A percentile compares a stretch with the other conserved stretches of the same genome.
Conservation (phyloP, 2,113 vertebrate species). For the Cyprinodon tularosa region DNA sequence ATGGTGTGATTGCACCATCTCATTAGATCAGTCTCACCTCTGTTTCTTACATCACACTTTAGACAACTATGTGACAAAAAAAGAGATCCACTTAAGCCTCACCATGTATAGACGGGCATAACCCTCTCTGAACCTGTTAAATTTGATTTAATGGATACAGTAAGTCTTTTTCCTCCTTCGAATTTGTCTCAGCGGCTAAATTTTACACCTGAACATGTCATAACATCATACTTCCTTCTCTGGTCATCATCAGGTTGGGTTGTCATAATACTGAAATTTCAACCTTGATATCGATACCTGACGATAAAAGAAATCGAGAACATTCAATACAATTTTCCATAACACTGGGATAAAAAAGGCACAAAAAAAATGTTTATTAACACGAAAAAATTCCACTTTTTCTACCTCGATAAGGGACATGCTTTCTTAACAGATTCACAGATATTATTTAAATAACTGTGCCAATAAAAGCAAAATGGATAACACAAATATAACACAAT, state of each 20-base stretch:
- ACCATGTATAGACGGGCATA: constrained; percentile 9
- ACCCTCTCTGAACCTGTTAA: constrained; percentile 26
- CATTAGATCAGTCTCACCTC: constrained; percentile 60
- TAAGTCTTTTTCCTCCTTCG: not conserved
- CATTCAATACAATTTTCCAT: too few species aligned
- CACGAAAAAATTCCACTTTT: too few species aligned
- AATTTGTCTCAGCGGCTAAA: not conserved
- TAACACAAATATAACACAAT: too few species aligned
- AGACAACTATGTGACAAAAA: not conserved
- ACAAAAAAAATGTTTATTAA: too few species aligned
- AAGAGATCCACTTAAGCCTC: not conserved
- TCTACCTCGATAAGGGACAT: too few species aligned
- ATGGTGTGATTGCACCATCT: constrained; percentile 61
- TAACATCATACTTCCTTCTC: not conserved
- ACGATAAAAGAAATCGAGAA: too few species aligned
- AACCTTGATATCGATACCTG: too few species aligned
- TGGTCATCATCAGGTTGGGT: not conserved
- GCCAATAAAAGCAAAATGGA: too few species aligned
- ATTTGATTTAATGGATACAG: not conserved
- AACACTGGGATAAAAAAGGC: too few species aligned
- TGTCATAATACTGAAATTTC: too few species aligned
- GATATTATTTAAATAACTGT: too few species aligned
- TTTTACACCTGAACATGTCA: not conserved
- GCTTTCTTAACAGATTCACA: too few species aligned
- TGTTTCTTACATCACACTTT: constrained; percentile 21